phyloP scores from a whole-genome alignment of 2,888 invertebrate genomes.

The Junonia oenone region DNA sequence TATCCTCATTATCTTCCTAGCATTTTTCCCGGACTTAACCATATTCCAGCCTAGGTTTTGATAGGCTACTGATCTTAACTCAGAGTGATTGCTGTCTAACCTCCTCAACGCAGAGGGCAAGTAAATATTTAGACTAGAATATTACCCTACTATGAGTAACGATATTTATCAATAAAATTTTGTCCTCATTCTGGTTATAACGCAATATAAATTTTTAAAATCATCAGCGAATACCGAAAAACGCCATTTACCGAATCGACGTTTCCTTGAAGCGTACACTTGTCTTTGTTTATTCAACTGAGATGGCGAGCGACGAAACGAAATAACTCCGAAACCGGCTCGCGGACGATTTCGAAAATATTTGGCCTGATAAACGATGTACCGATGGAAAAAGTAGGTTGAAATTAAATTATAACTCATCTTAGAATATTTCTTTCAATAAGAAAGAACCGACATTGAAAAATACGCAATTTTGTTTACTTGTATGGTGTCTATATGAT shows the following conservation, averaged over 20 bases:
- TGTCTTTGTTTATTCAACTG: slow-evolving; percentile 68
- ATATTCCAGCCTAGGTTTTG: no score
- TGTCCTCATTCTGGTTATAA: neutral
- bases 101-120: no score
- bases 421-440: no score
- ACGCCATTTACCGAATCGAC: slow-evolving; percentile 48
- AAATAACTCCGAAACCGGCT: slow-evolving; percentile 68
- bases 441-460: no score
- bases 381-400: slow-evolving; percentile 36
- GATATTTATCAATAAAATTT: neutral
- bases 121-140: neutral
- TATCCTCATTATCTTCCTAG: no score
- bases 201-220: neutral
- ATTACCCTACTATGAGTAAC: neutral
- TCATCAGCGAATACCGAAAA: slow-evolving; percentile 25
- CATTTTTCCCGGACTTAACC: no score
- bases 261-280: slow-evolving; percentile 67
- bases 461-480: no score
- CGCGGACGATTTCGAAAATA: slow-evolving; percentile 69
- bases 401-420: neutral
- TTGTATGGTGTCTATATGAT: no score
- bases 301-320: slow-evolving; percentile 53
- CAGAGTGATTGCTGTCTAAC: no score
- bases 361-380: slow-evolving; percentile 57
- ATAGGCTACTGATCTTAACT: no score